phyloP scores from a whole-genome alignment of 2,888 invertebrate species.

The Chaetoderma sp. region DNA sequence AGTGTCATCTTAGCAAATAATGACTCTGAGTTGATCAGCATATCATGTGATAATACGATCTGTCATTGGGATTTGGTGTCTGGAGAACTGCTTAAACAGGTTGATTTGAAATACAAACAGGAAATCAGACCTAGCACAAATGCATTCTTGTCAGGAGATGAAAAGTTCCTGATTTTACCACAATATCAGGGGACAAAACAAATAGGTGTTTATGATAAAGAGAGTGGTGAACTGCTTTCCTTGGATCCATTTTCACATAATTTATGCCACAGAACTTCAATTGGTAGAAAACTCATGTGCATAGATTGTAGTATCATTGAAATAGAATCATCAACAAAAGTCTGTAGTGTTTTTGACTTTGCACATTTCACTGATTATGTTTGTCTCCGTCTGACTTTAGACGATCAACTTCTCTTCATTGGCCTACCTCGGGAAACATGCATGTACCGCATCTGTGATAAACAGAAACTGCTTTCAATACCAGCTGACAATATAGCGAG shows the following conservation, averaged over 20 bases:
- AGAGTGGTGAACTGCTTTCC: constrained; percentile 23
- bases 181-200: background rate
- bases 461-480: constrained; percentile 25
- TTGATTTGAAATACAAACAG: constrained; percentile 21
- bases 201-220: background rate
- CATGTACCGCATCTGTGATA: constrained; percentile 29
- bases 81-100: constrained; percentile 31
- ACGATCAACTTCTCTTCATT: constrained; percentile 34
- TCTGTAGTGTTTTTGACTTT: constrained; percentile 32
- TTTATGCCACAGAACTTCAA: constrained; percentile 26
- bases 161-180: constrained; percentile 25
- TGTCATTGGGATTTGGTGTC: constrained; percentile 31
- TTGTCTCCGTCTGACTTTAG: constrained; percentile 27
- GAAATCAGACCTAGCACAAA: constrained; percentile 28
- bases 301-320: constrained; percentile 40
- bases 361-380: constrained; percentile 29
- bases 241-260: constrained; percentile 22
- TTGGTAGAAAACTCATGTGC: constrained; percentile 28
- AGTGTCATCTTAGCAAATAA: constrained; percentile 23
- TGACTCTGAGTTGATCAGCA: constrained; percentile 25
- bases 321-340: constrained; percentile 32
- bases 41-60: constrained; percentile 29
- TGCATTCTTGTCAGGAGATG: constrained; percentile 24
- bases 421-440: constrained; percentile 28
- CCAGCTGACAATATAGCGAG: constrained; percentile 38